Conservation (phyloP, 2,888 invertebrate genomes). For the Salpingus planirostris region DNA sequence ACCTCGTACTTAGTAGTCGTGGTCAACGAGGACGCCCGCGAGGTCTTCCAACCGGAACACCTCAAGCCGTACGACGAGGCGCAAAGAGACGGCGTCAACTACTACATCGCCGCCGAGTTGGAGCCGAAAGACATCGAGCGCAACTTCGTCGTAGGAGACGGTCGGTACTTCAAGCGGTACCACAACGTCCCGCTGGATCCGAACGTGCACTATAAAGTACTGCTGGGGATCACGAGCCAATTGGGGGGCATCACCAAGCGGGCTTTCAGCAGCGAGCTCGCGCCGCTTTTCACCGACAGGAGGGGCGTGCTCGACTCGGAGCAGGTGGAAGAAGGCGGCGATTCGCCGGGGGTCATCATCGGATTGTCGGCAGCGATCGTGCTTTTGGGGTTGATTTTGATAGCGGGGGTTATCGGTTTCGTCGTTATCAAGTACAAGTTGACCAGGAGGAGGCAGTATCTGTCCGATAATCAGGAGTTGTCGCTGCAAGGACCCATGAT, state of each 20-base stretch:
- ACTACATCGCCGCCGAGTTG: conserved; percentile 78
- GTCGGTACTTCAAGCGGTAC: conserved; percentile 61
- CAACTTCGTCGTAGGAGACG: conserved; percentile 71
- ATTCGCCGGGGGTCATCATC: conserved; percentile 40
- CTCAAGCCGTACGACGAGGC: conserved; percentile 61
- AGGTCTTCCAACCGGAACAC: conserved; percentile 52
- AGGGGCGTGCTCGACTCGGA: conserved; percentile 31
- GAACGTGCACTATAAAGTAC: conserved; percentile 55
- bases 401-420: conserved; percentile 54
- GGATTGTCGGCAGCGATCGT: conserved; percentile 56
- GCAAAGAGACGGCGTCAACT: conserved; percentile 56
- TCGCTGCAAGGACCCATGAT: conserved; percentile 72
- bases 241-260: conserved; percentile 56
- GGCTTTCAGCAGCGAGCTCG: conserved; percentile 46
- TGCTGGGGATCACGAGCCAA: conserved; percentile 62
- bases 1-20: conserved; percentile 66
- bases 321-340: conserved; percentile 43
- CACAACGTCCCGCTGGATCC: conserved; percentile 65
- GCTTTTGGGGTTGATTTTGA: conserved; percentile 55
- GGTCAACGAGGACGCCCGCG: conserved; percentile 55
- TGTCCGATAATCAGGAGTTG: conserved; percentile 56
- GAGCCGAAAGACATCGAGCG: conserved; percentile 53
- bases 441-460: conserved; percentile 37
- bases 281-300: neutral
- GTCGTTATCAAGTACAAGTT: conserved; percentile 49